phyloP scores from a whole-genome alignment of 2,888 invertebrate species.

The Amiota communis region DNA sequence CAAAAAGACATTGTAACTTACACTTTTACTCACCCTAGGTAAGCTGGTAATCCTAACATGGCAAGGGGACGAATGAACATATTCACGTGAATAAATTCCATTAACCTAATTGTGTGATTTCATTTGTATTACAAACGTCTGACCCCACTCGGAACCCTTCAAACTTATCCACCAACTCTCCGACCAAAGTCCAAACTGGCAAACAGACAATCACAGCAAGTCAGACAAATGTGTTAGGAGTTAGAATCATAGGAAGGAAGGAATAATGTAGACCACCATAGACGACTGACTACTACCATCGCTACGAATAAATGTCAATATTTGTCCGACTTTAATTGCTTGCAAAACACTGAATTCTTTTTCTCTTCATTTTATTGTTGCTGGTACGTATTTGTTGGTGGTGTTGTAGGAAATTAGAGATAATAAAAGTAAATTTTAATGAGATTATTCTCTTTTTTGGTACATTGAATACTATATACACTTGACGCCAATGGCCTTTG shows the following conservation, averaged over 20 bases:
- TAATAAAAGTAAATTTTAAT: conserved; percentile 29
- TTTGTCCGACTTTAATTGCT: conserved; percentile 27
- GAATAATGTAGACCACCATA: background rate
- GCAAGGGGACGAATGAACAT: background rate
- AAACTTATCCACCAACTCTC: background rate
- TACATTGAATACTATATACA: too few species aligned
- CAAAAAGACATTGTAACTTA: background rate
- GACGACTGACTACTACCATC: background rate
- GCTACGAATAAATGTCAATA: conserved; percentile 12
- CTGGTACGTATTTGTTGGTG: background rate
- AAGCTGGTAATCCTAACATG: background rate
- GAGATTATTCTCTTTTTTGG: conserved; percentile 22
- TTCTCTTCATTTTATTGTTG: conserved; percentile 1
- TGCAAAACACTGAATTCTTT: conserved; percentile 26
- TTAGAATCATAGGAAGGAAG: background rate
- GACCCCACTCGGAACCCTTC: too few species aligned
- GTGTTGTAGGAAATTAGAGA: conserved; percentile 21
- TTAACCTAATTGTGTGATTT: conserved; percentile 30
- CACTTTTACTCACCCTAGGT: background rate
- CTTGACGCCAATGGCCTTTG: too few species aligned
- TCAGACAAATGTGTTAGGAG: conserved; percentile 4
- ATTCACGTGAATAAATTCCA: conserved; percentile 31
- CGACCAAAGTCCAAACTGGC: conserved; percentile 8
- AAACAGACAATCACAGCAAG: conserved; percentile 3
- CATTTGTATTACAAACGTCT: conserved; percentile 3